Percentiles rank a stretch among this genome's conserved stretches.
phyloP scores from a whole-genome alignment of 2,797 vertebrate genomes.

The Smutsia temminckii region DNA sequence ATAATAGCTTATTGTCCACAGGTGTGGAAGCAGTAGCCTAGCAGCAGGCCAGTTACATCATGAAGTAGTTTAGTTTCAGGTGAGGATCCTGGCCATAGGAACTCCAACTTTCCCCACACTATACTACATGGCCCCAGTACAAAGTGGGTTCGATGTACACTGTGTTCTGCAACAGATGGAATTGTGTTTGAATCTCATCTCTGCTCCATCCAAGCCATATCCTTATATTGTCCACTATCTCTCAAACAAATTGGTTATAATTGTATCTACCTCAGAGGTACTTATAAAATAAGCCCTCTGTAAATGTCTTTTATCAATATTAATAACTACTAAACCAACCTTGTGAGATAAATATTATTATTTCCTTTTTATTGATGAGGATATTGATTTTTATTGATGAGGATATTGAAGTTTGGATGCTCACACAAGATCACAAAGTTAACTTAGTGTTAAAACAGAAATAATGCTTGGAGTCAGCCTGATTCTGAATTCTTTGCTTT shows the following conservation, averaged over 20 bases:
- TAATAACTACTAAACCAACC: background rate
- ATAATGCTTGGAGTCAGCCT: background rate
- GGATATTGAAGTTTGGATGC: background rate
- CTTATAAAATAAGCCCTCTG: background rate
- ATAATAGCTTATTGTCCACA: no score
- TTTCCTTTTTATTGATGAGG: background rate
- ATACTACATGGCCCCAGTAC: background rate
- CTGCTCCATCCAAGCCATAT: background rate
- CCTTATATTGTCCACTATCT: background rate
- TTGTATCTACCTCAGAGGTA: background rate
- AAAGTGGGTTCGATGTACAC: background rate
- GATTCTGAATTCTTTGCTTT: background rate
- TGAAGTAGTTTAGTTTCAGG: no score
- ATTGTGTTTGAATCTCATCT: background rate
- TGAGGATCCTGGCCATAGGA: no score
- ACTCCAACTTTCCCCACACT: no score
- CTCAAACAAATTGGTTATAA: background rate
- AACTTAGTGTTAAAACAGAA: background rate
- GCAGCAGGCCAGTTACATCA: no score
- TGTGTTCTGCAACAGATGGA: background rate
- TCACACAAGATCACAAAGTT: background rate
- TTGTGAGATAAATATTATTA: background rate
- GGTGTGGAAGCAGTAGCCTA: no score
- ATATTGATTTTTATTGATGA: background rate
- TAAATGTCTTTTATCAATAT: background rate